phyloP scores from a whole-genome alignment of 2,888 invertebrate species.

The Orthosia incerta region DNA sequence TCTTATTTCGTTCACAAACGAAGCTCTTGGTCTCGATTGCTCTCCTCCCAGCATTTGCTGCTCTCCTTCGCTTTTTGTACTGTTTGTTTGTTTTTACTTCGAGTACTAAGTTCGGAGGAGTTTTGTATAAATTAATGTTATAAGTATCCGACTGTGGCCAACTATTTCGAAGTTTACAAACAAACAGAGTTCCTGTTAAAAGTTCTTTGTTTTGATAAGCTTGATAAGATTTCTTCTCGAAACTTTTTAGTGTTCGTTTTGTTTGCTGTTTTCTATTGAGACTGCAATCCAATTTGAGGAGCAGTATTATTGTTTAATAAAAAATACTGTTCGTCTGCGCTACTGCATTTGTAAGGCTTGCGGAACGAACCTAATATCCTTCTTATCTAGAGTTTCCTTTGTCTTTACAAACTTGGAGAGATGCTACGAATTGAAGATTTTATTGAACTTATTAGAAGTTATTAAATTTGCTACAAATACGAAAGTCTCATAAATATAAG shows the following conservation, averaged over 20 bases:
- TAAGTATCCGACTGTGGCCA: constrained; percentile 66
- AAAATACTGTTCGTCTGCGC: constrained; percentile 40
- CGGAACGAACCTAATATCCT: constrained; percentile 56
- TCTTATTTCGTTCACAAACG: constrained; percentile 79
- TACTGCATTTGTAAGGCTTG: constrained; percentile 49
- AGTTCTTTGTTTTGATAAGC: constrained; percentile 64
- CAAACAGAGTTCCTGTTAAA: constrained; percentile 49
- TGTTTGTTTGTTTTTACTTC: constrained; percentile 72
- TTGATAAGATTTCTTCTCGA: constrained; percentile 65
- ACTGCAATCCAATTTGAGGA: constrained; percentile 52
- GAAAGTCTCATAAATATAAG: constrained; percentile 5
- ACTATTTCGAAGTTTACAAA: constrained; percentile 69
- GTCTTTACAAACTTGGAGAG: constrained; percentile 37
- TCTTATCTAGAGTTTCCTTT: constrained; percentile 39
- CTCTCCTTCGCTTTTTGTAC: constrained; percentile 66
- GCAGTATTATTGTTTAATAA: constrained; percentile 59
- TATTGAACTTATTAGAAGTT: constrained; percentile 31
- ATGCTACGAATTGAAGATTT: constrained; percentile 44
- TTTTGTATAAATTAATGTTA: constrained; percentile 68
- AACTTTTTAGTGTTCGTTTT: constrained; percentile 62
- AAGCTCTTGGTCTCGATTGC: constrained; percentile 73
- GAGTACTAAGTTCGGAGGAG: constrained; percentile 68
- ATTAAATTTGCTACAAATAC: constrained; percentile 11
- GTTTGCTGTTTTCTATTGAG: constrained; percentile 60
- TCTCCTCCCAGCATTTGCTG: constrained; percentile 70